Evolutionary conservation across 1,140 invertebrate genomes (phyloP).

Genomic region (Camponotus vicinus): DNA sequence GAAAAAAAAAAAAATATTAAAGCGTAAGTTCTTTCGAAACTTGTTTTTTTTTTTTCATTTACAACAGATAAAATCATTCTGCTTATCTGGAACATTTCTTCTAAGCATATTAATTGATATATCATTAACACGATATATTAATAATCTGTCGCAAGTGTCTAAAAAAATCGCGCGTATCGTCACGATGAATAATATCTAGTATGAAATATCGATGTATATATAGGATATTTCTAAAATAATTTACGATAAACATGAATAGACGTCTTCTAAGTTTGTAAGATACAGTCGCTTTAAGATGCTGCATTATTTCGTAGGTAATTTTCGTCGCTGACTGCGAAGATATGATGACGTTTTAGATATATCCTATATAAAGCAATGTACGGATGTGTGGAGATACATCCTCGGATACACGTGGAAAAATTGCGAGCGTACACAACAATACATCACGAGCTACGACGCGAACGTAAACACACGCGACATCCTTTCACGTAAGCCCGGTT

Average conservation of each 20-base stretch:
- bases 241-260: neutral
- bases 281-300: neutral
- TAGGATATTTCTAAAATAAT: too few species aligned
- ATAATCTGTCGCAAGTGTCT: neutral
- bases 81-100: too few species aligned
- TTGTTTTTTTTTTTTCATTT: too few species aligned
- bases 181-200: slow-evolving; percentile 3
- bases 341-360: slow-evolving; percentile 25
- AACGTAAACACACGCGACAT: slow-evolving; percentile 29
- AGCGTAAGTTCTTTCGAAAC: too few species aligned
- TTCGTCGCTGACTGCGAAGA: too few species aligned
- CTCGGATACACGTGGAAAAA: neutral
- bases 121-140: neutral
- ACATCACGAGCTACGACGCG: slow-evolving; percentile 4
- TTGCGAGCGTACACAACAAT: neutral
- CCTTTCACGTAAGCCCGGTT: neutral
- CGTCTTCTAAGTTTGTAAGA: neutral
- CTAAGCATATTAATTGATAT: too few species aligned
- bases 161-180: neutral
- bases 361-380: neutral
- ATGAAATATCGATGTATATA: neutral
- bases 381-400: neutral
- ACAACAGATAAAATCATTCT: too few species aligned
- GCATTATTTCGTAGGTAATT: neutral
- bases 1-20: neutral